These are phyloP conservation scores for Bombus cullumanus DNA, from an alignment of 1,140 invertebrate genomes.

Conservation along the genomic window DNA sequence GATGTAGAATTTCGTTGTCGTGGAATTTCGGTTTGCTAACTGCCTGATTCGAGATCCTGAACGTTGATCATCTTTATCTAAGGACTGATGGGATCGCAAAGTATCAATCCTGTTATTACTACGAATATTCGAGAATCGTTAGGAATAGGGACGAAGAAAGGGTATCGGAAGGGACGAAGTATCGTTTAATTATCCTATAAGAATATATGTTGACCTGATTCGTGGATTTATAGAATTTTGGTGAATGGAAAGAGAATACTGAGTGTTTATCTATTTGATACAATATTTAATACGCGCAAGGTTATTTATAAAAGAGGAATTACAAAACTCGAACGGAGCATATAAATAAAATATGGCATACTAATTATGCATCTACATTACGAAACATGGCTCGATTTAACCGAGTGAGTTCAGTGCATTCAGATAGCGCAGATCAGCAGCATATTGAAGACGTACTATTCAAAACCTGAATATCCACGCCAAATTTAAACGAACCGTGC, in stretches of 20 bases:
- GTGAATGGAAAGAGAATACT: no score
- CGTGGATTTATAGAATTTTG: no score
- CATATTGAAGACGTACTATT: constrained; percentile 1
- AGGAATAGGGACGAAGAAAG: background rate
- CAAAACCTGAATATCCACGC: constrained; percentile 40
- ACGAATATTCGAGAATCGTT: background rate
- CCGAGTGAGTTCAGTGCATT: background rate
- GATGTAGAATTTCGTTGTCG: constrained; percentile 73
- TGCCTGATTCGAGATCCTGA: constrained; percentile 68
- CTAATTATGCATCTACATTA: background rate
- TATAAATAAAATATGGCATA: no score
- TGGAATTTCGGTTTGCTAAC: constrained; percentile 67
- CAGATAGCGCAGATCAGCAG: background rate
- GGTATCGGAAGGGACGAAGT: background rate
- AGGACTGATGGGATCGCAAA: constrained; percentile 38
- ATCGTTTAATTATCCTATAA: background rate
- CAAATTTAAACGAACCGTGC: constrained; percentile 60
- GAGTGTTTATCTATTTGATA: no score
- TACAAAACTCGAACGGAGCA: no score
- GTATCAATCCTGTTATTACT: constrained; percentile 15
- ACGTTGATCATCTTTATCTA: constrained; percentile 47
- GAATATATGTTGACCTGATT: no score
- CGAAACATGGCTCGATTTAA: background rate
- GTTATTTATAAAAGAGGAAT: no score
- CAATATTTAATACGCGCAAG: no score